Evolutionary conservation across 2,888 invertebrate species (phyloP).

Genomic region (Molorchus minor): DNA sequence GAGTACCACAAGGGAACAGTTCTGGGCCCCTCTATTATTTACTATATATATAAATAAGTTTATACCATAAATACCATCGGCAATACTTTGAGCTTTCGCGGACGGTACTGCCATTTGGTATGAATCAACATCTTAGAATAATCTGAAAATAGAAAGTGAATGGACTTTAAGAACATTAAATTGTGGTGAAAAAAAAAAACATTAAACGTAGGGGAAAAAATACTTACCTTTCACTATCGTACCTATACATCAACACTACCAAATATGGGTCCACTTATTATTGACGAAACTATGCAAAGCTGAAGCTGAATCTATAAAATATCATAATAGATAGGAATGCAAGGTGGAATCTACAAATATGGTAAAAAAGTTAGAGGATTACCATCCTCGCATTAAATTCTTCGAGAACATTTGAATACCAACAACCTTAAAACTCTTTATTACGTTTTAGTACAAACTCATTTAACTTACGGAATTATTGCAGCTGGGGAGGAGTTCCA

Average conservation of each 20-base stretch:
- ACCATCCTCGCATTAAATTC: neutral
- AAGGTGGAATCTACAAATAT: neutral
- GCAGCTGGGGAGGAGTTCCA: too few relatives aligned
- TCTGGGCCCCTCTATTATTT: neutral
- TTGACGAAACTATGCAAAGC: too few relatives aligned
- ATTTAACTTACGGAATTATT: neutral
- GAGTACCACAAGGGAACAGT: neutral
- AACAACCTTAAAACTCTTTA: neutral
- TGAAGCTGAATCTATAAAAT: too few relatives aligned
- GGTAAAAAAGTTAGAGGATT: slow-evolving; percentile 1
- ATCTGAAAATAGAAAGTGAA: too few relatives aligned
- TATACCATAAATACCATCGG: neutral
- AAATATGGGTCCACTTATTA: too few relatives aligned
- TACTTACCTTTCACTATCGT: too few relatives aligned
- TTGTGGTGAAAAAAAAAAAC: neutral
- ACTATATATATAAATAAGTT: neutral
- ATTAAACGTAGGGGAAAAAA: too few relatives aligned
- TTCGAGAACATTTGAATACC: neutral
- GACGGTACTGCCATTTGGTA: neutral
- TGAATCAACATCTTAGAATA: too few relatives aligned
- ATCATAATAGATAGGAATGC: neutral
- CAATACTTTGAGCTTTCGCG: neutral
- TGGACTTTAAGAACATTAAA: neutral
- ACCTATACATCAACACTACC: too few relatives aligned
- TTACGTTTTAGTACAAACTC: neutral